These are phyloP conservation scores for Pedionomus torquatus DNA, from an alignment of 2,113 vertebrate species.

Conservation along the genomic window DNA sequence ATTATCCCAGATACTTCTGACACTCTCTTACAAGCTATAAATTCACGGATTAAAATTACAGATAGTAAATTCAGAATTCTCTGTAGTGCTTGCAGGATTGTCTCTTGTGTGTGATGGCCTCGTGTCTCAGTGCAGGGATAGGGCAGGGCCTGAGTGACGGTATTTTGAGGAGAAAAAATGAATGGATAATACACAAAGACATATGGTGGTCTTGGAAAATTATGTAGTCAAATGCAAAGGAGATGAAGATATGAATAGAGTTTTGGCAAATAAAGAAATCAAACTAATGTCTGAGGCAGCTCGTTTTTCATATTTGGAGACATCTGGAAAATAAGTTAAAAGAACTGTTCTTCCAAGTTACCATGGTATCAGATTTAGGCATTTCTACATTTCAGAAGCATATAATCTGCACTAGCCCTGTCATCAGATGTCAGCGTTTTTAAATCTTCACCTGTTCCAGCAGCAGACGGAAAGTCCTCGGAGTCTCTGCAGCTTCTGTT, in stretches of 20 bases:
- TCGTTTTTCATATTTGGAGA: neutral
- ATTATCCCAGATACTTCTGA: constrained; percentile 2
- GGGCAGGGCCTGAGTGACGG: neutral
- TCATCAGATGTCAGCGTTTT: neutral
- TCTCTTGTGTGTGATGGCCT: neutral
- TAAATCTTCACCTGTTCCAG: neutral
- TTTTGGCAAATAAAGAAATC: neutral
- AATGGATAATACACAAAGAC: neutral
- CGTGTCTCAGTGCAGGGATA: neutral
- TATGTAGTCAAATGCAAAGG: neutral
- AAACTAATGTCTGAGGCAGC: neutral
- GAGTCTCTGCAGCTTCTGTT: neutral
- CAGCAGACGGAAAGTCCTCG: neutral
- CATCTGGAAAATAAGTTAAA: neutral
- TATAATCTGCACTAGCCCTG: neutral
- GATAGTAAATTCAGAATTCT: neutral
- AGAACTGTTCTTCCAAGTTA: neutral
- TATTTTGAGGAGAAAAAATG: neutral
- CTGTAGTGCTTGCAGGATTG: neutral
- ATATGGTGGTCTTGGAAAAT: neutral
- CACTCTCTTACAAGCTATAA: constrained; percentile 24
- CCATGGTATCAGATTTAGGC: neutral
- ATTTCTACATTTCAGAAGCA: neutral
- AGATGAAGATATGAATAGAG: neutral
- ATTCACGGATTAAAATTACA: constrained; percentile 14